A percentile compares a stretch with the other conserved stretches of the same genome.
Conservation (phyloP, 2,797 vertebrate genomes). For the Masticophis lateralis region DNA sequence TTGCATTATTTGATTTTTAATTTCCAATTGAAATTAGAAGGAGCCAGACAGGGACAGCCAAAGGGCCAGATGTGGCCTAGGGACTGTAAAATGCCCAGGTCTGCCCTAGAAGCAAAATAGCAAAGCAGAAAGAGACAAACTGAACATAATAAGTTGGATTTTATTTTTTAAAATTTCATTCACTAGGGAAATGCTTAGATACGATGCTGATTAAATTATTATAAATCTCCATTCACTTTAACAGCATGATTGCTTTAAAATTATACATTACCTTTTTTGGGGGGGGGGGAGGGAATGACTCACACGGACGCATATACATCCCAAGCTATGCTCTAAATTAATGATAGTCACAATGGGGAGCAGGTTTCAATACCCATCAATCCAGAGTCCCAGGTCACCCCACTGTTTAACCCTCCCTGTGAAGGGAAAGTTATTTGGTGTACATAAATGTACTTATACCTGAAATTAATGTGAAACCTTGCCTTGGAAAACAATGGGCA, state of each 20-base stretch:
- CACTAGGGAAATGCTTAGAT: conserved; percentile 34
- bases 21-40: neutral
- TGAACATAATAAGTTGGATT: conserved; percentile 10
- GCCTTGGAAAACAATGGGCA: neutral
- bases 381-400: neutral
- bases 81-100: neutral
- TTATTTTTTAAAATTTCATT: conserved; percentile 27
- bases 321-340: conserved; percentile 15
- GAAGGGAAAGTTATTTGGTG: neutral
- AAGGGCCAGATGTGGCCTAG: neutral
- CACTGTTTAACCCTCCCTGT: neutral
- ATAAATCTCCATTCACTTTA: conserved; percentile 28
- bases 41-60: neutral
- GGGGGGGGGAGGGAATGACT: neutral
- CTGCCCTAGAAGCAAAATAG: neutral
- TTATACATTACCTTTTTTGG: neutral
- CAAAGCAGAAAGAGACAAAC: neutral
- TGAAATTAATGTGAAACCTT: neutral
- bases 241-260: conserved; percentile 26
- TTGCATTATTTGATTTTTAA: neutral
- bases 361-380: no score
- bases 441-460: neutral
- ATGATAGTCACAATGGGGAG: neutral
- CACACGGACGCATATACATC: neutral
- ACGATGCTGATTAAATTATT: conserved; percentile 26